Conservation (phyloP, 1,140 invertebrate species). For the Sycophila sp. region DNA sequence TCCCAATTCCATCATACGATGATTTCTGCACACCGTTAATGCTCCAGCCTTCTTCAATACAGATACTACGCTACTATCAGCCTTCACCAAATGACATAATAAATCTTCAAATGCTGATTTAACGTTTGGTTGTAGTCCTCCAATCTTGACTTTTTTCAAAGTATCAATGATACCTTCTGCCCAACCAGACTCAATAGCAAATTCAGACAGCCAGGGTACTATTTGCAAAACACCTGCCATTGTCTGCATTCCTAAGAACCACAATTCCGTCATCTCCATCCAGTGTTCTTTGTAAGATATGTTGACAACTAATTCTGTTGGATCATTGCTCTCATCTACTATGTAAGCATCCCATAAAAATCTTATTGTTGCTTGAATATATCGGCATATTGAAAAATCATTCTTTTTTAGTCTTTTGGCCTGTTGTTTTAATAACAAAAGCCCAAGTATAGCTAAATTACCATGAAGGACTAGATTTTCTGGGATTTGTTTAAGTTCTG, state of each 20-base stretch:
- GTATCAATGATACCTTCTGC: constrained; percentile 85
- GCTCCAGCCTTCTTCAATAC: constrained; percentile 86
- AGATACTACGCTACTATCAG: constrained; percentile 77
- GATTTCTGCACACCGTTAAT: constrained; percentile 83
- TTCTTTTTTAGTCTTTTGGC: constrained; percentile 83
- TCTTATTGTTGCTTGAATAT: constrained; percentile 86
- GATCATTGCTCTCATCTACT: constrained; percentile 86
- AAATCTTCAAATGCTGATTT: constrained; percentile 92
- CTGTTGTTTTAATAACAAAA: constrained; percentile 86
- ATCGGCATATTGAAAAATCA: constrained; percentile 87
- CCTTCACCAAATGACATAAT: constrained; percentile 83
- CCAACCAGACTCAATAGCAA: constrained; percentile 92
- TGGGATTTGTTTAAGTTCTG: constrained; percentile 82
- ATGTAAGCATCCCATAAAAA: constrained; percentile 93
- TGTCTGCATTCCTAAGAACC: constrained; percentile 94
- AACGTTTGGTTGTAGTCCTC: constrained; percentile 81
- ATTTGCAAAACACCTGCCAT: constrained; percentile 81
- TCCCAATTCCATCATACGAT: constrained; percentile 87
- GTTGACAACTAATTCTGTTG: constrained; percentile 81
- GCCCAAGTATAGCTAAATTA: constrained; percentile 83
- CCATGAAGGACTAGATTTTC: constrained; percentile 87
- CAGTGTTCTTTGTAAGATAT: constrained; percentile 87
- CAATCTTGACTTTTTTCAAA: constrained; percentile 82
- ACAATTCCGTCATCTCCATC: constrained; percentile 89
- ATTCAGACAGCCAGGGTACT: constrained; percentile 90